Evolutionary conservation across 2,888 invertebrate genomes (phyloP).

Genomic region (Lomographa bimaculata): DNA sequence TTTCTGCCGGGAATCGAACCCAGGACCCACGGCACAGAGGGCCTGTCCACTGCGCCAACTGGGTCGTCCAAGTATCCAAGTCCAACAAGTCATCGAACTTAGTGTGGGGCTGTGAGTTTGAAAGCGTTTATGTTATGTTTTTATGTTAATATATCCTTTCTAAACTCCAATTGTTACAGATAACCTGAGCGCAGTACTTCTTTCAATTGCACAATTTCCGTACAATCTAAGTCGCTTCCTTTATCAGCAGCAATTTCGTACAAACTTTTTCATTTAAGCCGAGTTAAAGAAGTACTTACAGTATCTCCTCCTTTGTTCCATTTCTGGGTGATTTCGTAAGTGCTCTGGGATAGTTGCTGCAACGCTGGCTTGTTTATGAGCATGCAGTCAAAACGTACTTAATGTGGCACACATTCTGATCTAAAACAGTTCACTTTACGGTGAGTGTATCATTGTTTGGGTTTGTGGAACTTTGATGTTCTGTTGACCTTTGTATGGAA

Average conservation of each 20-base stretch:
- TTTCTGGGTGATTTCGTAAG: constrained; percentile 20
- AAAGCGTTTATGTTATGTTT: too few relatives aligned
- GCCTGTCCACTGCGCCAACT: too few relatives aligned
- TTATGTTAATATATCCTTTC: too few relatives aligned
- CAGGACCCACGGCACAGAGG: too few relatives aligned
- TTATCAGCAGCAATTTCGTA: constrained; percentile 6
- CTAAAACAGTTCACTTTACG: constrained; percentile 20
- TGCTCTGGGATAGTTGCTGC: constrained; percentile 18
- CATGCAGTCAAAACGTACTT: constrained; percentile 25
- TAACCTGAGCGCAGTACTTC: too few relatives aligned
- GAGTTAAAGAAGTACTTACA: constrained; percentile 14
- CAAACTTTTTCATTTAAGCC: constrained; percentile 22
- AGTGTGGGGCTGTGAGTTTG: too few relatives aligned
- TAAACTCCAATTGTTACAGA: too few relatives aligned
- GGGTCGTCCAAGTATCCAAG: too few relatives aligned
- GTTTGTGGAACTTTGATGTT: constrained; percentile 8
- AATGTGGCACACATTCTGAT: constrained; percentile 25
- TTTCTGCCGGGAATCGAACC: too few relatives aligned
- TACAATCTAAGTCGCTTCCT: too few relatives aligned
- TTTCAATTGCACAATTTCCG: too few relatives aligned
- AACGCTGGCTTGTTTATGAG: constrained; percentile 21
- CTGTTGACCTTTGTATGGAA: too few relatives aligned
- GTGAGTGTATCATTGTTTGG: constrained; percentile 14
- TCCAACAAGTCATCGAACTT: not conserved
- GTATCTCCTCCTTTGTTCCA: constrained; percentile 12